Base-by-base conservation (phyloP, 2,113 vertebrate genomes). In the Notechis scutatus region DNA sequence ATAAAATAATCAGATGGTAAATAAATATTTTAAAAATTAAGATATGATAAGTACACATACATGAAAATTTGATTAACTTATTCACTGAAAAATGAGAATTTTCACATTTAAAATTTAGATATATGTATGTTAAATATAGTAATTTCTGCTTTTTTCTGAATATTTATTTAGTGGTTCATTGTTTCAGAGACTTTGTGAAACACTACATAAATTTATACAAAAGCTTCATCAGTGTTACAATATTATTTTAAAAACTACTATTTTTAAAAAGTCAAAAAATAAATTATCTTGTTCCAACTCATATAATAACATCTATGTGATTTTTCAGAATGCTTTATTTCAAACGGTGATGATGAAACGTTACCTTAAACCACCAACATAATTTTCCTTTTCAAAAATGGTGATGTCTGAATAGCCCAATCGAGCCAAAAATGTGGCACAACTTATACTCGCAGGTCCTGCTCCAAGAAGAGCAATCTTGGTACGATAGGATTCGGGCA, bases 391-490 rank as follows among this genome's bases (percentile, higher is more conserved):
- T 96, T 98, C 98, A 96, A 98, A 99, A 94, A 99, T 96, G 20
- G 98, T 98, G 96, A 99, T 97, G 95, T 98, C 94, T 0, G 95
- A 97, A 94, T 98, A 99, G 54, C 98, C 98, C 34, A 99, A 91
- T 45, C 98, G 98, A 94, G 98, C 98, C 95, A 99, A 96, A 94
- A 98, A 98, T 0, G 98, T 98, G 91, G 98, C 98, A 93, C 98
- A 99, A 88, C 98, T 99, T 91, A 98, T 97, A 94, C 98, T 98
- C 85, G 98, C 97, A 69, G 98, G 98, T 5, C 98, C 98, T 1
- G 98, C 98, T 93, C 98, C 98, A 94, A 99, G 95, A 93, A 99
- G 98, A 91, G 98, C 98, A 69, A 99, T 98, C 96, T 98, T 98
- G 26, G 96, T 95, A 3, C 95, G 98, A 94, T 97, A 99, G 3